phyloP scores from a whole-genome alignment of 2,888 invertebrate species.

The Tachina lurida region DNA sequence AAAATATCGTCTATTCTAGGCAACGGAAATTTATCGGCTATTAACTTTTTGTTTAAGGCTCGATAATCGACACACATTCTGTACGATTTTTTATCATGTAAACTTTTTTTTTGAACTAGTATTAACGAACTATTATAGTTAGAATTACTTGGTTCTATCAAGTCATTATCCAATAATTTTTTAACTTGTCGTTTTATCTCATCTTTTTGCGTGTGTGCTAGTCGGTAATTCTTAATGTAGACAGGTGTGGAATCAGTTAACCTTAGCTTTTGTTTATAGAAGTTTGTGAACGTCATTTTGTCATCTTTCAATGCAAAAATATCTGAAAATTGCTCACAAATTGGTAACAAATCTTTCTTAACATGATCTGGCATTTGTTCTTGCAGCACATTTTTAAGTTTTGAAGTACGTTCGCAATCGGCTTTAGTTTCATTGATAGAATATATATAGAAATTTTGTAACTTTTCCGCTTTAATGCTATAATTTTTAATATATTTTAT shows the following conservation, averaged over 20 bases:
- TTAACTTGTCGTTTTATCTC: background rate
- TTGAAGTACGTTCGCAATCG: background rate
- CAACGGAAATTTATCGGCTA: too few species aligned
- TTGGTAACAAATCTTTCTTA: background rate
- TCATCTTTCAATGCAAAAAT: background rate
- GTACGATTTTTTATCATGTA: background rate
- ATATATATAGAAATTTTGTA: background rate
- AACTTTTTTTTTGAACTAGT: background rate
- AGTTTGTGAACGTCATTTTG: background rate
- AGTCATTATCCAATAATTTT: background rate
- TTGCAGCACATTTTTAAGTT: background rate
- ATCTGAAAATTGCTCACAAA: too few species aligned
- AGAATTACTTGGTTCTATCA: too few species aligned
- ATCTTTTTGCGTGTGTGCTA: background rate
- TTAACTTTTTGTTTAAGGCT: too few species aligned
- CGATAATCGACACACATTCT: too few species aligned
- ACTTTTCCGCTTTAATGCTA: background rate
- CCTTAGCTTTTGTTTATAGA: background rate
- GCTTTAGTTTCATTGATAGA: background rate
- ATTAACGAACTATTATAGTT: too few species aligned
- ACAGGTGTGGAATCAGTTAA: background rate
- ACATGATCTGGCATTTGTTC: background rate
- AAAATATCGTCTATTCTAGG: too few species aligned
- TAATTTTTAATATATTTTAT: constrained; percentile 21
- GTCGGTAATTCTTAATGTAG: background rate